Evolutionary conservation across 2,888 invertebrate genomes (phyloP).

Genomic region (Amblyjoppa proteus): DNA sequence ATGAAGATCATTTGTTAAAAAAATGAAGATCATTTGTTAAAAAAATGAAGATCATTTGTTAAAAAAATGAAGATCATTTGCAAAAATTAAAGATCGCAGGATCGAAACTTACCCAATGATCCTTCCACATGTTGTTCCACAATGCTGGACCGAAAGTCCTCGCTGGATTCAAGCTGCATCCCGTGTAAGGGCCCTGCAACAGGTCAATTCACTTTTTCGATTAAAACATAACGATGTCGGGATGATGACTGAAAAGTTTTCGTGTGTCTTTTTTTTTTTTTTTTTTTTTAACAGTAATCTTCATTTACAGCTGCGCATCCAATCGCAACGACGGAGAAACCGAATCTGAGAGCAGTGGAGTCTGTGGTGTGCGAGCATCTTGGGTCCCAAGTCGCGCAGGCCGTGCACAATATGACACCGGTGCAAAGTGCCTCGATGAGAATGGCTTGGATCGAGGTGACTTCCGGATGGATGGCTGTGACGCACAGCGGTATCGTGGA

Average conservation of each 20-base stretch:
- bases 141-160: conserved; percentile 90
- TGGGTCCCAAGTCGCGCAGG: conserved; percentile 91
- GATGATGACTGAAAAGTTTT: conserved; percentile 6
- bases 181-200: conserved; percentile 89
- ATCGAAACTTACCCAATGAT: conserved; percentile 88
- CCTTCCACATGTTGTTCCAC: conserved; percentile 88
- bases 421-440: conserved; percentile 80
- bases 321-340: conserved; percentile 88
- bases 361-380: conserved; percentile 89
- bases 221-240: conserved; percentile 42
- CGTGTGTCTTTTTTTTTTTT: background rate
- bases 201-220: background rate
- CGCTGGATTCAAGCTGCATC: conserved; percentile 90
- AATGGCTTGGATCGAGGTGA: conserved; percentile 83
- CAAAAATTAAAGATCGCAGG: background rate
- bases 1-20: too few species aligned
- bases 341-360: conserved; percentile 89
- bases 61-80: background rate
- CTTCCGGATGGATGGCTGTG: conserved; percentile 86
- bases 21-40: too few species aligned
- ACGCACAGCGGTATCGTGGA: conserved; percentile 87
- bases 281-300: background rate
- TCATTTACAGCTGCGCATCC: conserved; percentile 89
- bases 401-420: conserved; percentile 77
- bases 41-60: too few species aligned